Conservation (phyloP, 2,797 vertebrate species). For the Gymnoscopelus microlampas region DNA sequence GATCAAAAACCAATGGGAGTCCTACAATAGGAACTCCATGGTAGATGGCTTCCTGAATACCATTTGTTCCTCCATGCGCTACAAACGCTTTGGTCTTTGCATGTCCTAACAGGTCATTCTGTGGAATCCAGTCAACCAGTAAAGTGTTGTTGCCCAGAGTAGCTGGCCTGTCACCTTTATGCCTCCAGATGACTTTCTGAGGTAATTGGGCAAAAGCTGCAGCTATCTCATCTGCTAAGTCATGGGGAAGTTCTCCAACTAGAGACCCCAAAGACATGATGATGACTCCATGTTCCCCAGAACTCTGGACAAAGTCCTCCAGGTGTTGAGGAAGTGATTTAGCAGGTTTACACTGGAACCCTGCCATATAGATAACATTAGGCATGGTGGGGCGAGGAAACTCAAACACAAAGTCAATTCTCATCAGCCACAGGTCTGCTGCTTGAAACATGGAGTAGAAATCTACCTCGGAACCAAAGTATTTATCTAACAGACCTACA, state of each 20-base stretch:
- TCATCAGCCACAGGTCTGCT: slow-evolving; percentile 82
- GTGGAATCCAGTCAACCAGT: slow-evolving; percentile 79
- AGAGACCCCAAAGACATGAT: slow-evolving; percentile 82
- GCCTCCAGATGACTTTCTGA: slow-evolving; percentile 82
- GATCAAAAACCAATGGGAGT: slow-evolving; percentile 76
- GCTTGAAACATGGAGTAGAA: slow-evolving; percentile 69
- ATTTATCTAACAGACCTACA: slow-evolving; percentile 55
- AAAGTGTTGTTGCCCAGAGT: slow-evolving; percentile 79
- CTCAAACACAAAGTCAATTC: slow-evolving; percentile 83
- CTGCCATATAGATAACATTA: slow-evolving; percentile 80
- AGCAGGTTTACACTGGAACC: slow-evolving; percentile 80
- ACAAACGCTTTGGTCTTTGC: slow-evolving; percentile 72
- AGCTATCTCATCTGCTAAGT: slow-evolving; percentile 71
- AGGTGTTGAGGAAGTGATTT: slow-evolving; percentile 73
- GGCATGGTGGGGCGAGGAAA: slow-evolving; percentile 84
- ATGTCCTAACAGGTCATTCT: slow-evolving; percentile 80
- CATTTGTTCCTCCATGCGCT: slow-evolving; percentile 78
- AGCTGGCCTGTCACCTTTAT: slow-evolving; percentile 69
- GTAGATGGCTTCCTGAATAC: slow-evolving; percentile 75
- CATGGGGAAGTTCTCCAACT: slow-evolving; percentile 62
- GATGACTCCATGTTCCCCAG: slow-evolving; percentile 78
- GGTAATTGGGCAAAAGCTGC: slow-evolving; percentile 75
- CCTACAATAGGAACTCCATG: slow-evolving; percentile 69
- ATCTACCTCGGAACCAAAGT: slow-evolving; percentile 63
- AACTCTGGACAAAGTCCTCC: slow-evolving; percentile 77